phyloP scores from a whole-genome alignment of 2,113 vertebrate species.

The Amphiprion percula region DNA sequence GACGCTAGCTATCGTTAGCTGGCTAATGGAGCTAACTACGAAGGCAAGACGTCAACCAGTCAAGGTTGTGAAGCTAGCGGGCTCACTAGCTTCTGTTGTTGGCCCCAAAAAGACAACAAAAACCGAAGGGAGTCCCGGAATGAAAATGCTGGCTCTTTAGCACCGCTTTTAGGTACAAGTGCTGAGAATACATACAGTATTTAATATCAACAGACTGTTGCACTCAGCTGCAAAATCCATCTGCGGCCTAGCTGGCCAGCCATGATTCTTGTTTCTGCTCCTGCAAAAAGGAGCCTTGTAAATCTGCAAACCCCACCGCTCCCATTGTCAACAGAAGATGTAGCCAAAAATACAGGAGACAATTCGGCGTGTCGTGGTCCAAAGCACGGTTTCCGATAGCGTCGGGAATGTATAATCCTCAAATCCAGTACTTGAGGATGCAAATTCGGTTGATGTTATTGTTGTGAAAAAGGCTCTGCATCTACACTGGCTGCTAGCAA shows the following conservation, averaged over 20 bases:
- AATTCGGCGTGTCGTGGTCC: constrained; percentile 21
- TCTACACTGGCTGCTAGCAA: constrained; percentile 80
- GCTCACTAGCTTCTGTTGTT: constrained; percentile 32
- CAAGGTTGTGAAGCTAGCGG: constrained; percentile 79
- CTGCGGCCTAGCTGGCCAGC: constrained; percentile 83
- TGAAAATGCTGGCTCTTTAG: not conserved
- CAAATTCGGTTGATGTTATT: constrained; percentile 79
- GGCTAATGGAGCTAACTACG: constrained; percentile 67
- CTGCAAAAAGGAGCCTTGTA: constrained; percentile 78
- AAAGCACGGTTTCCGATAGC: constrained; percentile 14
- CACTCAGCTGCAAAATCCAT: constrained; percentile 38
- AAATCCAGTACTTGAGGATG: constrained; percentile 35
- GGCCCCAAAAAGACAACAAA: constrained; percentile 22
- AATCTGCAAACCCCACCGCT: constrained; percentile 76
- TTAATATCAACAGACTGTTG: constrained; percentile 19
- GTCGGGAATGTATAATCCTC: constrained; percentile 39
- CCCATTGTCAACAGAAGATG: constrained; percentile 75
- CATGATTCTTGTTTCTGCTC: constrained; percentile 82
- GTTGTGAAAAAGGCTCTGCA: constrained; percentile 81
- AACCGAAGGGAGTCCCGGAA: not conserved
- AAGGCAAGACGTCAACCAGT: constrained; percentile 70
- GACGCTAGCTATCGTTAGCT: constrained; percentile 63
- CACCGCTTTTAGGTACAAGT: not conserved
- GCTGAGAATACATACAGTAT: constrained; percentile 5
- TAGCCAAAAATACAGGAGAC: not conserved